These are phyloP conservation scores for Pachypanchax playfairii DNA, from an alignment of 2,113 vertebrate genomes.

Conservation along the genomic window DNA sequence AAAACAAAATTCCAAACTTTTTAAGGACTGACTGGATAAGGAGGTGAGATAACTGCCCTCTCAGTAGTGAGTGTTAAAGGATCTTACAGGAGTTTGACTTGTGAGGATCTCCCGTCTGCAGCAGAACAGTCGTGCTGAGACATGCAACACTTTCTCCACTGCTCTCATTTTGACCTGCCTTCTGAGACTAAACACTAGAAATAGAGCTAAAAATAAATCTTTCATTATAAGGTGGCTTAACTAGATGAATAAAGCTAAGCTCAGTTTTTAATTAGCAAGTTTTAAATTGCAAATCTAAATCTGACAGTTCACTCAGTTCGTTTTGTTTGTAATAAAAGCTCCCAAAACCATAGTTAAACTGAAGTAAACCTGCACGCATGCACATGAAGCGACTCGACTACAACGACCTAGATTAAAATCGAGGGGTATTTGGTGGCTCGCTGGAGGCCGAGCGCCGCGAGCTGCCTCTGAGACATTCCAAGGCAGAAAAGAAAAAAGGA, in stretches of 20 bases:
- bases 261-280: neutral
- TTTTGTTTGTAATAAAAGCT: neutral
- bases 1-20: too few species aligned
- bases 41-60: too few species aligned
- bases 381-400: conserved; percentile 26
- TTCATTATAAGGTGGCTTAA: conserved; percentile 1
- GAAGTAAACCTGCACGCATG: conserved; percentile 1
- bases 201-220: neutral
- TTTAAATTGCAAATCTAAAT: conserved; percentile 1
- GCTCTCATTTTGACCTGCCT: conserved; percentile 22
- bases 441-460: conserved; percentile 40
- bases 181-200: neutral
- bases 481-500: conserved; percentile 18
- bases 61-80: neutral
- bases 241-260: neutral
- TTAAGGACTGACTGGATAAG: too few species aligned
- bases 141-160: conserved; percentile 15
- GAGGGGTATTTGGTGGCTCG: conserved; percentile 34
- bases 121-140: conserved; percentile 20
- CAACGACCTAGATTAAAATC: conserved; percentile 58
- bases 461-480: conserved; percentile 45
- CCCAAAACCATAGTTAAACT: neutral
- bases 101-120: conserved; percentile 17
- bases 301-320: neutral
- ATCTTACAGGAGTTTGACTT: neutral